These are phyloP conservation scores for Apoda limacodes DNA, from an alignment of 2,888 invertebrate species.

Conservation along the genomic window DNA sequence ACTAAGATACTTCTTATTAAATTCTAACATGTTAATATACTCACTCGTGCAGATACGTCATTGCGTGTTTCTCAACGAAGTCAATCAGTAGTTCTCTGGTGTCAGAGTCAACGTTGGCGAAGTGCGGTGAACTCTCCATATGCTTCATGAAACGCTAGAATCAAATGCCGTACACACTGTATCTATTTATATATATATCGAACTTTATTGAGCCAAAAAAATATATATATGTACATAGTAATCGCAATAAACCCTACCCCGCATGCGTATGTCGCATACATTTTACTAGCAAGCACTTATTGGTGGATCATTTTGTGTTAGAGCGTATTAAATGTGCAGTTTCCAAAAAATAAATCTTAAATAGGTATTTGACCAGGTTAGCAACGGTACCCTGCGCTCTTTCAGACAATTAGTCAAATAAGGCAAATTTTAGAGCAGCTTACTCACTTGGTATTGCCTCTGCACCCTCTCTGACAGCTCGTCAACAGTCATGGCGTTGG, in stretches of 20 bases:
- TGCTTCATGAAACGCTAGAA: slow-evolving; percentile 79
- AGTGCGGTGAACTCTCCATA: slow-evolving; percentile 75
- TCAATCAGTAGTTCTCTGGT: slow-evolving; percentile 87
- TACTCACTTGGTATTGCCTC: slow-evolving; percentile 83
- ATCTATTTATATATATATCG: too few species aligned
- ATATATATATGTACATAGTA: too few species aligned
- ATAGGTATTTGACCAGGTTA: background rate
- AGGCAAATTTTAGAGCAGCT: too few species aligned
- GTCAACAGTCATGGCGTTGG: slow-evolving; percentile 76
- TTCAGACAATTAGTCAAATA: slow-evolving; percentile 3
- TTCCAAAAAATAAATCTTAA: slow-evolving; percentile 1
- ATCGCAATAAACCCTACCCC: too few species aligned
- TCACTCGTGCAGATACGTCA: slow-evolving; percentile 89
- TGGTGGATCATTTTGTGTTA: too few species aligned
- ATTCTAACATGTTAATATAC: slow-evolving; percentile 19
- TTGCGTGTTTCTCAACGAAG: slow-evolving; percentile 93
- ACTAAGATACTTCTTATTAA: background rate
- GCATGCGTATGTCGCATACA: too few species aligned
- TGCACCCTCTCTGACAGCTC: slow-evolving; percentile 92
- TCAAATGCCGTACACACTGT: too few species aligned
- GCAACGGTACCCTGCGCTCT: background rate
- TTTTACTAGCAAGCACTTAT: too few species aligned
- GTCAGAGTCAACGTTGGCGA: slow-evolving; percentile 75
- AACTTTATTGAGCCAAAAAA: too few species aligned
- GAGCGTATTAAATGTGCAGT: too few species aligned